Conservation (phyloP, 2,113 vertebrate genomes). For the Ursus arctos region DNA sequence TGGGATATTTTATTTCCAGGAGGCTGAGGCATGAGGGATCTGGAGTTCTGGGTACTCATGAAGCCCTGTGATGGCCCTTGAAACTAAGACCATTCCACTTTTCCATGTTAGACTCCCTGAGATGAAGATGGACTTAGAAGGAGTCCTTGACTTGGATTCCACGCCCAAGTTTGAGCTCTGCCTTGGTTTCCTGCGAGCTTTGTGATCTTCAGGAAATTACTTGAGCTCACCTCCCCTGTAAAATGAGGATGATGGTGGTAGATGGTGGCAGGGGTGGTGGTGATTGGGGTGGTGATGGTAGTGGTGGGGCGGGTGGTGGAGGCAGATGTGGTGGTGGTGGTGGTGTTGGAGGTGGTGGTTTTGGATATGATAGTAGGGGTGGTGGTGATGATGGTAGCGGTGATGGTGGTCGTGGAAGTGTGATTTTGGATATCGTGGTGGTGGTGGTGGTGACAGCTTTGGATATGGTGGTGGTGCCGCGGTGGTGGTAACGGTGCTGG, state of each 20-base stretch:
- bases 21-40: not conserved
- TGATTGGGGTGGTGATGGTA: not conserved
- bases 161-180: not conserved
- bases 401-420: too few relatives aligned
- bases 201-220: not conserved
- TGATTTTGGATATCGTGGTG: too few relatives aligned
- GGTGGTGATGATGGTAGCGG: not conserved
- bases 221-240: not conserved
- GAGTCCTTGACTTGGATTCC: not conserved
- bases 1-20: not conserved
- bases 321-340: not conserved
- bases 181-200: not conserved
- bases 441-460: not conserved
- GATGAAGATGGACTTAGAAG: not conserved
- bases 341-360: not conserved
- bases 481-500: fast-evolving
- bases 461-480: not conserved
- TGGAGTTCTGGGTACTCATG: not conserved
- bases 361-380: not conserved
- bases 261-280: not conserved
- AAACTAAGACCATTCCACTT: not conserved
- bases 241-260: not conserved
- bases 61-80: not conserved
- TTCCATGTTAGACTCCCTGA: not conserved
- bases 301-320: not conserved